Percentiles rank a stretch among this genome's conserved stretches.
phyloP scores from a whole-genome alignment of 1,140 invertebrate species.

The Drosophila yakuba region DNA sequence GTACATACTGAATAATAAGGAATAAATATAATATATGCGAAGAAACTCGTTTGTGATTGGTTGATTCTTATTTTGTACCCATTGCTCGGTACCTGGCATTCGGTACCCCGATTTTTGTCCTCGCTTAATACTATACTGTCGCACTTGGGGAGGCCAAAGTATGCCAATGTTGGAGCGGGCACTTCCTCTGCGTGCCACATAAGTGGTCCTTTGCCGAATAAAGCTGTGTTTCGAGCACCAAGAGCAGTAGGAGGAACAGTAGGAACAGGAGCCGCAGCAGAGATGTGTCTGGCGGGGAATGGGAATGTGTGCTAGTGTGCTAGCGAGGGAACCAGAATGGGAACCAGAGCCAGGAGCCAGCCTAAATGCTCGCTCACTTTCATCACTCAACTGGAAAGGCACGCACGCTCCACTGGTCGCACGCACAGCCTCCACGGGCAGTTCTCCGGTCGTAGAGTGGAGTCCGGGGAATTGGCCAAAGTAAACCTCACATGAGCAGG shows the following conservation, averaged over 20 bases:
- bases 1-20: too few relatives aligned
- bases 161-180: slow-evolving; percentile 34
- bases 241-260: neutral
- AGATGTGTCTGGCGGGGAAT: neutral
- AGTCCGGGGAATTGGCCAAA: slow-evolving; percentile 7
- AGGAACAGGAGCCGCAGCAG: too few relatives aligned
- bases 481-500: slow-evolving; percentile 13
- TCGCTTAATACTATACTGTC: slow-evolving; percentile 16
- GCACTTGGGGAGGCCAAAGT: slow-evolving; percentile 15
- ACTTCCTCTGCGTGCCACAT: slow-evolving; percentile 50
- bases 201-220: slow-evolving; percentile 62
- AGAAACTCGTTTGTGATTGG: too few relatives aligned
- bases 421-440: slow-evolving; percentile 41
- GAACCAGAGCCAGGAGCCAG: slow-evolving; percentile 18
- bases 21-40: too few relatives aligned
- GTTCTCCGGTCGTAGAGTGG: slow-evolving; percentile 7
- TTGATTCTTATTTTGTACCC: neutral
- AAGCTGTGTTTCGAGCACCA: slow-evolving; percentile 6
- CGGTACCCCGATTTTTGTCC: neutral
- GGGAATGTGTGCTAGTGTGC: neutral
- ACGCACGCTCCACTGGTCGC: slow-evolving; percentile 66
- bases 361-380: slow-evolving; percentile 64
- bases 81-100: neutral
- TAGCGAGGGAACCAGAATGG: neutral
- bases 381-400: slow-evolving; percentile 77